phyloP scores from a whole-genome alignment of 1,140 invertebrate species.

The Hyposmocoma kahamanoa region DNA sequence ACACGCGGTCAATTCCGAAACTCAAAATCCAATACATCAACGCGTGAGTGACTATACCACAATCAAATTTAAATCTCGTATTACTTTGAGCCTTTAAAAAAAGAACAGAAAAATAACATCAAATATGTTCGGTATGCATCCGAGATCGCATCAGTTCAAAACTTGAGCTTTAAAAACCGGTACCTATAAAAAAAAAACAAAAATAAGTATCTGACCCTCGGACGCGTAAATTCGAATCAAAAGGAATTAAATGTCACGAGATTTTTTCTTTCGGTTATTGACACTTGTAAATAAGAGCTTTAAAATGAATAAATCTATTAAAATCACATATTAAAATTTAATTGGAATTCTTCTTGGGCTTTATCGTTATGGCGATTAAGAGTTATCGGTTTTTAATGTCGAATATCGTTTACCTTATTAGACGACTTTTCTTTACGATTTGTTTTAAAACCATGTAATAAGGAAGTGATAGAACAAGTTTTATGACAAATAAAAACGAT shows the following conservation, averaged over 20 bases:
- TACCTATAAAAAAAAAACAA: slow-evolving; percentile 37
- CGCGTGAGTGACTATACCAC: too few species aligned
- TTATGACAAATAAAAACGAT: too few species aligned
- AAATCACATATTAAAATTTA: too few species aligned
- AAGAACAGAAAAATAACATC: slow-evolving; percentile 51
- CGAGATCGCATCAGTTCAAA: slow-evolving; percentile 66
- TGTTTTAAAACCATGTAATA: too few species aligned
- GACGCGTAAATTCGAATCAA: slow-evolving; percentile 63
- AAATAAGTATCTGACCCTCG: slow-evolving; percentile 42
- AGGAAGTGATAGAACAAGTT: too few species aligned
- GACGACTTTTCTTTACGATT: too few species aligned
- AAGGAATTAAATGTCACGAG: slow-evolving; percentile 59
- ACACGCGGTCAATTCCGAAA: too few species aligned
- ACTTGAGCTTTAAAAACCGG: slow-evolving; percentile 59
- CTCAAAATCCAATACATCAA: too few species aligned
- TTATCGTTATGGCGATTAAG: too few species aligned
- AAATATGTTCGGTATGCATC: slow-evolving; percentile 67
- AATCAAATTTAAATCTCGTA: slow-evolving; percentile 36
- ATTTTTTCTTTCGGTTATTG: slow-evolving; percentile 15
- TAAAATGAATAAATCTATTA: background rate
- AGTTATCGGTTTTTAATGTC: too few species aligned
- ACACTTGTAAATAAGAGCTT: slow-evolving; percentile 2
- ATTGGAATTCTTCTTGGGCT: too few species aligned
- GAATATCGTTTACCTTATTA: too few species aligned
- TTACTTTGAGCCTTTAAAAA: slow-evolving; percentile 39